Percentiles rank a stretch among this genome's conserved stretches.
Conservation (phyloP, 2,797 vertebrate species). For the Amblyopsis hoosieri region DNA sequence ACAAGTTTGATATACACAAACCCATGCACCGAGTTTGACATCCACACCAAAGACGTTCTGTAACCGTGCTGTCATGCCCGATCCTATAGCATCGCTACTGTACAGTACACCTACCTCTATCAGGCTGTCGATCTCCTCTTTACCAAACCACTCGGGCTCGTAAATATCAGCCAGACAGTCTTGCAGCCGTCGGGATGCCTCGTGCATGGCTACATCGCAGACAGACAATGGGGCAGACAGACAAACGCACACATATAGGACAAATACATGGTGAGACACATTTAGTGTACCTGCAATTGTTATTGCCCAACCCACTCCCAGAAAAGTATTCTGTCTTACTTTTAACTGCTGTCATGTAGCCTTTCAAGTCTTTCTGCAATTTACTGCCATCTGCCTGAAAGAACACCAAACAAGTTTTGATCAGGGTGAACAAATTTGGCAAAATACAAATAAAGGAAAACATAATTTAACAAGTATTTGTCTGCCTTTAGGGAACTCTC, state of each 20-base stretch:
- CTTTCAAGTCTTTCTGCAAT: slow-evolving; percentile 90
- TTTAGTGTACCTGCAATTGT: background rate
- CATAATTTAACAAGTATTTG: too few relatives aligned
- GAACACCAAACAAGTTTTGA: background rate
- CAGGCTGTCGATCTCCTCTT: slow-evolving; percentile 88
- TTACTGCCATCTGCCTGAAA: slow-evolving; percentile 87
- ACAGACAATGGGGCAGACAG: slow-evolving; percentile 3
- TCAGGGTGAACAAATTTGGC: background rate
- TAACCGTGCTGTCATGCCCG: too few relatives aligned
- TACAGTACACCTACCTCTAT: slow-evolving; percentile 82
- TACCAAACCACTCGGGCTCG: slow-evolving; percentile 96
- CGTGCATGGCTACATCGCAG: slow-evolving; percentile 87
- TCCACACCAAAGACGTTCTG: too few relatives aligned
- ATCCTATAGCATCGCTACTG: background rate
- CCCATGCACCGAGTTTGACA: background rate
- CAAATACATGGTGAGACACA: background rate
- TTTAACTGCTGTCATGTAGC: slow-evolving; percentile 88
- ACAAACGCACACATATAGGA: slow-evolving; percentile 1
- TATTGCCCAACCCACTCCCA: background rate
- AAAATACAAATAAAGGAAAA: background rate
- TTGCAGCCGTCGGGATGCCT: slow-evolving; percentile 91
- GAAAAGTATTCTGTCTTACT: slow-evolving; percentile 67
- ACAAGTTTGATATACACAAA: slow-evolving; percentile 1
- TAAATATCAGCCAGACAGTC: slow-evolving; percentile 96
- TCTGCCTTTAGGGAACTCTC: too few relatives aligned